Evolutionary conservation across 2,797 vertebrate species (phyloP), one percentile per base, ranked within the genome.

Genomic region (Epinephelus awoara): DNA sequence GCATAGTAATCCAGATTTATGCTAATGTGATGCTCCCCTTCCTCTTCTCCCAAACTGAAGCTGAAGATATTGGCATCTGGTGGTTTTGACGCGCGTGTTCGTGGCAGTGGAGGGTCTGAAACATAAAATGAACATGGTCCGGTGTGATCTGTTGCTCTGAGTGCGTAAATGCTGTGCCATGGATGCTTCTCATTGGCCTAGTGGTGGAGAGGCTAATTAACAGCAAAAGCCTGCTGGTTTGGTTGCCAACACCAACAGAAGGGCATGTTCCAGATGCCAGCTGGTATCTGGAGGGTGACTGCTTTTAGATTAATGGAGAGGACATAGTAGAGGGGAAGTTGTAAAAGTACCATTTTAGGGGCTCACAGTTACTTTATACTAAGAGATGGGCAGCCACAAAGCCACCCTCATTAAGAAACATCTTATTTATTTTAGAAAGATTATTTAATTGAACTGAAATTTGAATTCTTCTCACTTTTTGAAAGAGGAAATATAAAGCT

Each of bases 1-100:
- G 92, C 89, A 90, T 79, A 86, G 62, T 92, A 91, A 94, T 93
- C 87, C 84, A 17, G 67, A 80, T 91, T 92, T 92, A 93, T 94
- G 92, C 85, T 89, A 92, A 93, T 91, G 64, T 47, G 12, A 42
- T 5, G 56, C 71, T 80, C 69, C 78, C 64, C 27, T 72, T 82
- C 77, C 85, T 71, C 71, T 54, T 54, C 67, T 19, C 52, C 25
- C 40, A 72, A 81, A 86, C 54, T 56, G 69, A 82, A 61, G 55
- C 71, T 75, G 73, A 85, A 80, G 75, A 88, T 86, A 77, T 77
- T 85, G 84, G 81, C 77, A 85, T 91, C 81, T 78, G 77, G 80
- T 52, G 13, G 47, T 79, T 88, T 82, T 70, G 66, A 82, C 34
- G 19, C 54, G 34, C 29, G n/a, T 42, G 77, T 77, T 64, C 72